phyloP scores from a whole-genome alignment of 2,113 vertebrate species.

The Xiphophorus hellerii region DNA sequence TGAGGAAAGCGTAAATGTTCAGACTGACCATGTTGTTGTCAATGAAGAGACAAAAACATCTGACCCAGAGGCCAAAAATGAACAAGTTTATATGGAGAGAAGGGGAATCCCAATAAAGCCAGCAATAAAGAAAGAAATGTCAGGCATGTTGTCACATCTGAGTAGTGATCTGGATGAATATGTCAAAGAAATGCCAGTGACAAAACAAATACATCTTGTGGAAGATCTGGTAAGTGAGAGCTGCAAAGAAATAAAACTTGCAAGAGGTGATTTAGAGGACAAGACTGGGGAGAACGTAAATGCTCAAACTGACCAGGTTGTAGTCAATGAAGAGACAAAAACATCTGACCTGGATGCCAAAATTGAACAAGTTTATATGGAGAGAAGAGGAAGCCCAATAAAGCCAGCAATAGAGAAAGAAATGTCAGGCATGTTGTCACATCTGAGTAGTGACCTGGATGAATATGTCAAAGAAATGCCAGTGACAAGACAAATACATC shows the following conservation, averaged over 20 bases:
- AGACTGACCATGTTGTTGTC: constrained; percentile 77
- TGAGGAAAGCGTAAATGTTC: constrained; percentile 4
- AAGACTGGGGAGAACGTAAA: neutral
- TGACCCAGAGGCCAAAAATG: neutral
- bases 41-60: constrained; percentile 51
- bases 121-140: constrained; percentile 55
- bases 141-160: constrained; percentile 76
- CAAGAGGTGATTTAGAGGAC: no score
- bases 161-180: constrained; percentile 70
- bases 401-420: constrained; percentile 55
- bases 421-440: constrained; percentile 69
- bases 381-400: constrained; percentile 44
- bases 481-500: neutral
- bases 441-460: constrained; percentile 77
- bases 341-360: no score
- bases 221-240: neutral
- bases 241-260: neutral
- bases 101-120: constrained; percentile 27
- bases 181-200: constrained; percentile 39
- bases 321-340: constrained; percentile 66
- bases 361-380: constrained; percentile 68
- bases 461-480: constrained; percentile 40
- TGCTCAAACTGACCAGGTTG: constrained; percentile 72
- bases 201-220: neutral
- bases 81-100: constrained; percentile 72